A percentile compares a stretch with the other conserved stretches of the same genome.
phyloP scores from a whole-genome alignment of 2,113 vertebrate genomes.

The Psittacara wagleri region DNA sequence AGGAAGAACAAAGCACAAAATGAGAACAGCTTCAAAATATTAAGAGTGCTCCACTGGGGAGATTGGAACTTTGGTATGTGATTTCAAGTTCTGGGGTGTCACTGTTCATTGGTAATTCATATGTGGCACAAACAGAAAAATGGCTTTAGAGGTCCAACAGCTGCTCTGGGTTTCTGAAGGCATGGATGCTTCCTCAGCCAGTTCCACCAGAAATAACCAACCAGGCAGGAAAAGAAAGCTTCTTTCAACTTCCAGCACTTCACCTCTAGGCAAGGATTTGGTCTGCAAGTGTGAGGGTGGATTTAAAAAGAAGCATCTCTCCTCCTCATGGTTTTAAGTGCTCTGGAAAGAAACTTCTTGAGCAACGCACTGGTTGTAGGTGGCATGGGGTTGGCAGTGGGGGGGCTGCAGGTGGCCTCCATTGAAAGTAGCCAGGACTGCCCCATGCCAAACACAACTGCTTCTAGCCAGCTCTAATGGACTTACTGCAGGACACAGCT shows the following conservation, averaged over 20 bases:
- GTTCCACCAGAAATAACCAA: not conserved
- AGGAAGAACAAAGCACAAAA: not conserved
- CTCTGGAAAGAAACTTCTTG: not conserved
- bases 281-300: not conserved
- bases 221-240: not conserved
- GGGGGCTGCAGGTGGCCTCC: not conserved
- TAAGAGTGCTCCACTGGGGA: not conserved
- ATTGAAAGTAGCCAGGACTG: not conserved
- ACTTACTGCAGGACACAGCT: accelerated
- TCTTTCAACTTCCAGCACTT: not conserved
- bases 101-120: not conserved
- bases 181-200: not conserved
- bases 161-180: not conserved
- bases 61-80: not conserved
- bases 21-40: not conserved
- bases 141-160: not conserved
- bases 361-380: not conserved
- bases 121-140: not conserved
- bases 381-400: not conserved
- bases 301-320: not conserved
- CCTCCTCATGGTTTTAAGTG: not conserved
- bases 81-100: not conserved
- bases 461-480: accelerated
- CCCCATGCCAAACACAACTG: not conserved
- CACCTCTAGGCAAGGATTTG: not conserved